Conservation (phyloP, 37 sponge, comb jelly and placozoan species). For the Amphimedon queenslandica region DNA sequence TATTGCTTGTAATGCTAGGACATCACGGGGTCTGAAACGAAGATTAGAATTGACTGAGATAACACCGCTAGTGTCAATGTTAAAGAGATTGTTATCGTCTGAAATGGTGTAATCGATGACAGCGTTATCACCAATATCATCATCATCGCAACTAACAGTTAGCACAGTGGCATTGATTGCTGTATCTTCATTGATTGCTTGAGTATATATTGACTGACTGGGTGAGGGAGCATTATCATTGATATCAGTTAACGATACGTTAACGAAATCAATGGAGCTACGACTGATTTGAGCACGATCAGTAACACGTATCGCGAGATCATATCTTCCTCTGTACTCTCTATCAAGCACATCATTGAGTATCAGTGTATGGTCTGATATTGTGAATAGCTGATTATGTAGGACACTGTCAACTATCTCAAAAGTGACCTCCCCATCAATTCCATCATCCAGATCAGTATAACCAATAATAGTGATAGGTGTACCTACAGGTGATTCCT, state of each 20-base stretch:
- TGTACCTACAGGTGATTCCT: conserved; percentile 17
- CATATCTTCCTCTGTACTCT: conserved; percentile 22
- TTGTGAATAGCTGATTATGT: background rate
- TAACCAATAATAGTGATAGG: conserved; percentile 14
- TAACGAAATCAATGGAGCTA: conserved; percentile 10
- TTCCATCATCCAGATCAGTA: conserved; percentile 47
- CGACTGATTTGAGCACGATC: conserved; percentile 26
- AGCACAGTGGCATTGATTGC: conserved; percentile 39
- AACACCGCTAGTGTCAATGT: conserved; percentile 29
- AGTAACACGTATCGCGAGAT: conserved; percentile 14
- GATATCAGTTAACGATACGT: conserved; percentile 37
- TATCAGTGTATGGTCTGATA: conserved; percentile 19
- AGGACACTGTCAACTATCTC: conserved; percentile 11
- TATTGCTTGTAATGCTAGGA: conserved; percentile 10
- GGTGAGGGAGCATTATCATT: conserved; percentile 58
- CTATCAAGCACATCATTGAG: conserved; percentile 47
- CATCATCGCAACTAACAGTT: conserved; percentile 55
- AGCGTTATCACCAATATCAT: conserved; percentile 42
- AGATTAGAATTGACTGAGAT: conserved; percentile 28
- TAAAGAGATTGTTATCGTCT: conserved; percentile 15
- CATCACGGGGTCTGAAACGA: conserved; percentile 15
- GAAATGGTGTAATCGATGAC: conserved; percentile 21
- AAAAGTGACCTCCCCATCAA: conserved; percentile 55
- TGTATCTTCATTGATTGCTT: conserved; percentile 16
- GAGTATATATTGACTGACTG: conserved; percentile 10